phyloP scores from a whole-genome alignment of 2,113 vertebrate genomes.

The Leucoraja erinaceus region DNA sequence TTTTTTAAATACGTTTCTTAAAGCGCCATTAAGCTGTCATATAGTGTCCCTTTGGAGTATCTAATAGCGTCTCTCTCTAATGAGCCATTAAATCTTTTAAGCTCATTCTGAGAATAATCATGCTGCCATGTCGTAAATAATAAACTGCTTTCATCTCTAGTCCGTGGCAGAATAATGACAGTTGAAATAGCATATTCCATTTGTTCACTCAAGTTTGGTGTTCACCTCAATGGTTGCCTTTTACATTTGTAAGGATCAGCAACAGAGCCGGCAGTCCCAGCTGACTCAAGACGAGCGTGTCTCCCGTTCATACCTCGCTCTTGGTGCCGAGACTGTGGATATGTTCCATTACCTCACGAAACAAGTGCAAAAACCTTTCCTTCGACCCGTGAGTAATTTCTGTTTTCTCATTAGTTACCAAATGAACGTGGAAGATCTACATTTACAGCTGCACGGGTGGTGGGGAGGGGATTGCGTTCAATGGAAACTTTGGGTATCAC shows the following conservation, averaged over 20 bases:
- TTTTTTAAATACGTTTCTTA: no score
- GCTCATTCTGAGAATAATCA: background rate
- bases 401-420: background rate
- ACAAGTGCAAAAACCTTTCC: slow-evolving; percentile 98
- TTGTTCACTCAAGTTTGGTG: background rate
- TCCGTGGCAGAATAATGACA: background rate
- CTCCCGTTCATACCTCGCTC: slow-evolving; percentile 89
- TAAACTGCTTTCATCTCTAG: background rate
- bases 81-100: background rate
- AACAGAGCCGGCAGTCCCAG: slow-evolving; percentile 92
- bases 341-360: slow-evolving; percentile 99
- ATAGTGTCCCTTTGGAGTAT: no score
- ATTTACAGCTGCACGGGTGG: no score
- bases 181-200: background rate
- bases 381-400: slow-evolving; percentile 81
- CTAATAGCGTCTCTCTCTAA: background rate
- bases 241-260: slow-evolving; percentile 74
- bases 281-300: slow-evolving; percentile 92
- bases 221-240: background rate
- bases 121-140: background rate
- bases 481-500: no score
- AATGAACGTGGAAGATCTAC: background rate
- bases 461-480: no score
- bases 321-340: slow-evolving; percentile 95
- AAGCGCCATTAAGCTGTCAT: no score